These are phyloP conservation scores for Halictus rubicundus DNA, from an alignment of 1,140 invertebrate species.

Conservation along the genomic window DNA sequence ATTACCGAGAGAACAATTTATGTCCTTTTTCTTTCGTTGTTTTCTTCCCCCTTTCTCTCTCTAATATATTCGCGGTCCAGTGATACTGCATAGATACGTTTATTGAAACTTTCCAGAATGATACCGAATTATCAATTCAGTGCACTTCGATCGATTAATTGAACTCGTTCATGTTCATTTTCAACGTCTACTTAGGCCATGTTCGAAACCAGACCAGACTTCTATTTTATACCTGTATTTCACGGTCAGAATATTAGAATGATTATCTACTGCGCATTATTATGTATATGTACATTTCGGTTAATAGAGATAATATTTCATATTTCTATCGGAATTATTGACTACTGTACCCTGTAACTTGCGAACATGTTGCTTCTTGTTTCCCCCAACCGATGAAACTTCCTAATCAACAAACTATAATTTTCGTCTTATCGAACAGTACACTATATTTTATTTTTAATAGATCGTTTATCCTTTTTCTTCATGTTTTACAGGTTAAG, in stretches of 20 bases:
- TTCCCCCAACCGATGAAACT: not conserved
- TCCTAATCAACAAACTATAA: not conserved
- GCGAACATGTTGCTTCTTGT: not conserved
- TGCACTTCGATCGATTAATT: slow-evolving; percentile 37
- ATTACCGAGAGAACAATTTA: not conserved
- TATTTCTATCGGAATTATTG: slow-evolving; percentile 55
- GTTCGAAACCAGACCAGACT: slow-evolving; percentile 52
- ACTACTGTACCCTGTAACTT: slow-evolving; percentile 19
- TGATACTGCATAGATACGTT: slow-evolving; percentile 18
- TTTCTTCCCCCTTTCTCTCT: not conserved
- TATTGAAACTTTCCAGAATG: slow-evolving; percentile 26
- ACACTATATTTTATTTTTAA: no score
- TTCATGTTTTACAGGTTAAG: not conserved
- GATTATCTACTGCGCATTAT: slow-evolving; percentile 65
- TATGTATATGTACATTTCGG: slow-evolving; percentile 67
- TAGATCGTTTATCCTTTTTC: not conserved
- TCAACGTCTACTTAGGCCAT: slow-evolving; percentile 26
- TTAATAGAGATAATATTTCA: slow-evolving; percentile 69
- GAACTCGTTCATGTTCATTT: slow-evolving; percentile 32
- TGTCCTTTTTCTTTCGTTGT: not conserved
- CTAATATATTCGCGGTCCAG: slow-evolving; percentile 17
- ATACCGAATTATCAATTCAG: slow-evolving; percentile 39
- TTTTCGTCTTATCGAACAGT: not conserved
- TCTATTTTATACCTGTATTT: slow-evolving; percentile 69
- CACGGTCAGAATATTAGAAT: slow-evolving; percentile 52